phyloP scores from a whole-genome alignment of 2,113 vertebrate genomes.

The Perca fluviatilis region DNA sequence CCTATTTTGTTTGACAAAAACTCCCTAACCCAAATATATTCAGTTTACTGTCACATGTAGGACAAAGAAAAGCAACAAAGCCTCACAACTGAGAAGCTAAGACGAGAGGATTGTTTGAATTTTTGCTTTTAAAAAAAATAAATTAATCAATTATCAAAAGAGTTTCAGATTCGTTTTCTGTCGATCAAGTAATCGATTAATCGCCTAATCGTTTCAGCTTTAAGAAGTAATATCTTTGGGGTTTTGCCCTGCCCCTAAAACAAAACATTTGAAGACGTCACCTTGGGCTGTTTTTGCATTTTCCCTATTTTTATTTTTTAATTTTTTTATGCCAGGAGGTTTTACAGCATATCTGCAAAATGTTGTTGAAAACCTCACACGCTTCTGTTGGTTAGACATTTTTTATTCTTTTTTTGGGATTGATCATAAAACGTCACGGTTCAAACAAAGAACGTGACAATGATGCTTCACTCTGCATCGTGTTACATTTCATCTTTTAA shows the following conservation, averaged over 20 bases:
- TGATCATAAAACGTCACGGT: neutral
- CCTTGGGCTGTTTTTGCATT: neutral
- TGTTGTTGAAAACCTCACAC: neutral
- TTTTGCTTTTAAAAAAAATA: neutral
- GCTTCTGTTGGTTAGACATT: neutral
- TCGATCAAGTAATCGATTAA: neutral
- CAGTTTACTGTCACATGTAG: neutral
- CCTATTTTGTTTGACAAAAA: neutral
- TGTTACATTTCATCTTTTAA: neutral
- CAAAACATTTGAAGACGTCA: neutral
- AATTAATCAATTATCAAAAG: neutral
- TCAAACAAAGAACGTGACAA: neutral
- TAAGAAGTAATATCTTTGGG: neutral
- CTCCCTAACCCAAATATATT: neutral
- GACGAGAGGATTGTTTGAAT: neutral
- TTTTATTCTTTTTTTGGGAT: neutral
- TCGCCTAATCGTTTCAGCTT: neutral
- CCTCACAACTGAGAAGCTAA: neutral
- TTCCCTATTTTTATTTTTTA: neutral
- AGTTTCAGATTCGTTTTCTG: neutral
- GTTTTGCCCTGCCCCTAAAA: neutral
- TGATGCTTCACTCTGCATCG: neutral
- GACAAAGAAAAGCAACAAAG: neutral
- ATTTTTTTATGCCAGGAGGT: neutral
- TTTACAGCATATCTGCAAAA: neutral